Percentiles rank a stretch among this genome's conserved stretches.
Conservation (phyloP, 2,888 invertebrate species). For the Chirona hameri region DNA sequence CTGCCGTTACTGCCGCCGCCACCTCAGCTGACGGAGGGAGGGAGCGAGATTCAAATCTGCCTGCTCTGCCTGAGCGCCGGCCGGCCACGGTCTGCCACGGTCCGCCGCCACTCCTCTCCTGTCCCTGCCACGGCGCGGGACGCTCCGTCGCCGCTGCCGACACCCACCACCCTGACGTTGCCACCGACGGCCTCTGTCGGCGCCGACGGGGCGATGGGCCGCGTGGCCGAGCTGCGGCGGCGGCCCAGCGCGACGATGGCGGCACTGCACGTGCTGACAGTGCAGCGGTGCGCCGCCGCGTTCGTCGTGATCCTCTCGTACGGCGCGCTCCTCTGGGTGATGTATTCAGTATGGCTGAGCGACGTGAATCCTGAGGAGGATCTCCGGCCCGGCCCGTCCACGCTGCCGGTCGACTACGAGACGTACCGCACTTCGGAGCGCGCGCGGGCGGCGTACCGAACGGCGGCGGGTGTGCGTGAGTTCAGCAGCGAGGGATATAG, state of each 20-base stretch:
- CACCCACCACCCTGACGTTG: not conserved
- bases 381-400: not conserved
- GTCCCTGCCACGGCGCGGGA: not conserved
- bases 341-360: not conserved
- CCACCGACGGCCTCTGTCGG: not conserved
- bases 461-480: not conserved
- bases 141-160: not conserved
- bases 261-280: not conserved
- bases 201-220: not conserved
- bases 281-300: conserved; percentile 4
- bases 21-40: no score
- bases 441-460: not conserved
- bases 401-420: not conserved
- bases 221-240: not conserved
- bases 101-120: not conserved
- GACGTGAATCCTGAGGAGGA: not conserved
- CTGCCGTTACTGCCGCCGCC: no score
- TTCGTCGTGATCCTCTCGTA: not conserved
- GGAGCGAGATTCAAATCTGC: no score
- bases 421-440: not conserved
- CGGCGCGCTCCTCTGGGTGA: not conserved
- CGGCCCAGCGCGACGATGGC: not conserved
- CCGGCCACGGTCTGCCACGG: not conserved
- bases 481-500: not conserved
- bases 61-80: not conserved